Conservation (phyloP, 2,888 invertebrate species). For the Arrhopalites spinosus region DNA sequence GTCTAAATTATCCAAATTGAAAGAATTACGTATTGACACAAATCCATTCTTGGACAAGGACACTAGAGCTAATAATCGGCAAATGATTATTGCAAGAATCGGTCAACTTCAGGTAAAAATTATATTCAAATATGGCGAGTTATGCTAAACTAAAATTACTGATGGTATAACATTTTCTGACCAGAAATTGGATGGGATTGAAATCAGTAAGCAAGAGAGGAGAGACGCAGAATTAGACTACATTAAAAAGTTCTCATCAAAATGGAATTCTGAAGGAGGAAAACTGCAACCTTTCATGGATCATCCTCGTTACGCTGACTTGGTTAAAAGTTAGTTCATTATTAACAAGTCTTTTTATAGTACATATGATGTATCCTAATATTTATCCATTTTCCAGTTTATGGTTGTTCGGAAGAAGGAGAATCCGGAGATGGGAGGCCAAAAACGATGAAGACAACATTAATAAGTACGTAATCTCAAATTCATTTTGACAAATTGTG, state of each 20-base stretch:
- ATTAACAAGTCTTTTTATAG: conserved; percentile 17
- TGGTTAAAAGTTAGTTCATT: conserved; percentile 72
- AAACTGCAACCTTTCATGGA: conserved; percentile 65
- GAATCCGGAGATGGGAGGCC: conserved; percentile 65
- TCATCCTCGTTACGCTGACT: conserved; percentile 76
- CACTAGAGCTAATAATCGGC: conserved; percentile 73
- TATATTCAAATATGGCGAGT: too few species aligned
- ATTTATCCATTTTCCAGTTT: conserved; percentile 67
- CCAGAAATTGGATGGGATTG: conserved; percentile 72
- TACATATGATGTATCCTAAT: background rate
- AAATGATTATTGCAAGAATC: conserved; percentile 82
- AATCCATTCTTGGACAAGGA: conserved; percentile 72
- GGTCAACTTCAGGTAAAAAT: conserved; percentile 69
- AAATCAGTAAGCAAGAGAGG: conserved; percentile 71
- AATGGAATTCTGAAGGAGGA: conserved; percentile 68
- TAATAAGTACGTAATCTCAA: conserved; percentile 62
- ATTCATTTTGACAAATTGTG: too few species aligned
- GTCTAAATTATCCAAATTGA: conserved; percentile 72
- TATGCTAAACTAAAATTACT: too few species aligned
- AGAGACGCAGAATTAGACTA: conserved; percentile 91
- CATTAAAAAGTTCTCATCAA: conserved; percentile 76
- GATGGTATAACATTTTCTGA: conserved; percentile 39
- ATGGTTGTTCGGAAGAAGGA: conserved; percentile 80
- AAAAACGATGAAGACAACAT: conserved; percentile 70
- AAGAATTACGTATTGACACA: conserved; percentile 71